Evolutionary conservation across 2,113 vertebrate genomes (phyloP), one percentile per base, ranked within the genome.

Genomic region (Lutjanus erythropterus): DNA sequence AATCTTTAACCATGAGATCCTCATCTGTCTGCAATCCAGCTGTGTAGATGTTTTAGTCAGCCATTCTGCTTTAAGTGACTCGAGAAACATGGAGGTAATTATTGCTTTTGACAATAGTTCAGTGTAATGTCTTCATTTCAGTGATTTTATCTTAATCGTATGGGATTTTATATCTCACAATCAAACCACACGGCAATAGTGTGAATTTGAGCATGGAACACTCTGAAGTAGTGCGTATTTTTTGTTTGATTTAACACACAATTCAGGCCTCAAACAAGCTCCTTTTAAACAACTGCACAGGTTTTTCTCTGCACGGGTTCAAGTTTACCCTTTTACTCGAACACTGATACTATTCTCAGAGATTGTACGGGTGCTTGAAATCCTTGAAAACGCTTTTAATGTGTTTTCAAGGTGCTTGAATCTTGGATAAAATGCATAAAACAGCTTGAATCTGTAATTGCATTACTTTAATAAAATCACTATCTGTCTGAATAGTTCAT

Each of bases 1-100:
- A 75, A 85, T 87, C 70, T 85, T 81, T 71, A 74, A 76, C 75
- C 37, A 64, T 80, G 74, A 79, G 76, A 78, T 74, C 31, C 68
- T 75, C 59, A 55, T 88, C 50, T 59, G 69, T 73, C 75, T 71
- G 49, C 39, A 52, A 3, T 61, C 5, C 18, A 49, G 29, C 69
- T 44, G 39, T 59, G 42, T 56, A 27, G 31, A 44, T 67, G 66
- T 56, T 80, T 50, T 18, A 56, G 27, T 71, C 52, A 47, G 46
- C 59, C 35, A 23, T 56, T 83, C 33, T 75, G 16, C 25, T 77
- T 73, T 39, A 64, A 83, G 27, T 49, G 39, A 65, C 62, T 41
- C 62, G 8, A 80, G 77, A 71, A 72, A 55, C 69, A 86, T 50
- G 8, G 50, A 53, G 35, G 37, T 52, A 78, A 56, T 67, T 55